These are phyloP conservation scores for Epizoanthus ramosus DNA, from an alignment of 92 coral and sea anemone genomes.

Conservation along the genomic window DNA sequence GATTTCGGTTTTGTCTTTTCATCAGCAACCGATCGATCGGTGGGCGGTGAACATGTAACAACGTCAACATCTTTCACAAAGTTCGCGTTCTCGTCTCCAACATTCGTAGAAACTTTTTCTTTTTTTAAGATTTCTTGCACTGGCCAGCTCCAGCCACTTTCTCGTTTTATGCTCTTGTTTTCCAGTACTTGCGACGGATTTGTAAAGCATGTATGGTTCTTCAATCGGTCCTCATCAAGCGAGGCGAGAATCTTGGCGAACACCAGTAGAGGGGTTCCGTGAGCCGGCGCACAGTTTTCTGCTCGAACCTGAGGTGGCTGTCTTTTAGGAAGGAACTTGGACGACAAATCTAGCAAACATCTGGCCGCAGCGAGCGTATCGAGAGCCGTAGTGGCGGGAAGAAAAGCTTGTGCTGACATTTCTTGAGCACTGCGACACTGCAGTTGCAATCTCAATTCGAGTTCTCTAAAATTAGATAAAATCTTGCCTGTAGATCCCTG, in stretches of 20 bases:
- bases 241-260: constrained; percentile 84
- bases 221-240: constrained; percentile 77
- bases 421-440: neutral
- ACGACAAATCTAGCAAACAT: constrained; percentile 80
- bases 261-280: constrained; percentile 75
- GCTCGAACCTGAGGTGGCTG: constrained; percentile 49
- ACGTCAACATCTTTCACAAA: constrained; percentile 16
- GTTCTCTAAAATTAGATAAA: constrained; percentile 26
- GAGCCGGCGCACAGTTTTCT: constrained; percentile 49
- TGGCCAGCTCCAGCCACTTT: constrained; percentile 25
- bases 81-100: constrained; percentile 31
- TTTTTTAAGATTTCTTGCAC: constrained; percentile 12
- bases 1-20: constrained; percentile 52
- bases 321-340: constrained; percentile 66
- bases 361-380: constrained; percentile 88
- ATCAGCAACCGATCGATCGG: constrained; percentile 72
- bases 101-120: constrained; percentile 23
- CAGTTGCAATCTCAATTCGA: constrained; percentile 4
- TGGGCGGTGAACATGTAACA: constrained; percentile 31
- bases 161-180: constrained; percentile 18
- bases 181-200: constrained; percentile 25
- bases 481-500: constrained; percentile 2
- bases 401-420: constrained; percentile 66
- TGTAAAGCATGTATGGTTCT: constrained; percentile 69
- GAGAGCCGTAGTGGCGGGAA: constrained; percentile 55